Evolutionary conservation across 2,888 invertebrate species (phyloP).

Genomic region (Ganaspis brasiliensis): DNA sequence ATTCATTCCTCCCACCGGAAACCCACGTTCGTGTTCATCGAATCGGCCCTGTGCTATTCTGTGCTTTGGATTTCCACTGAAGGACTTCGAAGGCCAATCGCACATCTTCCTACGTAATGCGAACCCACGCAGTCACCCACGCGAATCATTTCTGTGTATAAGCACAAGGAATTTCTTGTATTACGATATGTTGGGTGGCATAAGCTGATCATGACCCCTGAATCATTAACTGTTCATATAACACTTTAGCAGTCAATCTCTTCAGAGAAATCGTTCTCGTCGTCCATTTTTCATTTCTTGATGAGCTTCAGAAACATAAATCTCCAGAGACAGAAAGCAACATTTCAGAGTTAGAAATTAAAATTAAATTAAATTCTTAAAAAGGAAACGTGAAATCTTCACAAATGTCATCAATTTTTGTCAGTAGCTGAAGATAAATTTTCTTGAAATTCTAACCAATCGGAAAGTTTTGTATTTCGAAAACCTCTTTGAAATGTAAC

Average conservation of each 20-base stretch:
- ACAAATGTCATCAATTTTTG: no score
- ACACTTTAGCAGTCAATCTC: constrained; percentile 14
- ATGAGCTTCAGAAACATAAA: background rate
- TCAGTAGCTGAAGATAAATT: no score
- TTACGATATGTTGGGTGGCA: constrained; percentile 20
- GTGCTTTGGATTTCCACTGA: constrained; percentile 64
- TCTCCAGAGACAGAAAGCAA: background rate
- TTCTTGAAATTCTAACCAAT: no score
- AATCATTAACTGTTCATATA: constrained; percentile 17
- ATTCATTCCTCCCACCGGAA: constrained; percentile 68
- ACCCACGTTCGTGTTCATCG: constrained; percentile 61
- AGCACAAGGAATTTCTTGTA: constrained; percentile 28
- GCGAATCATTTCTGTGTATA: constrained; percentile 44
- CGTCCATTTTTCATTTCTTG: background rate
- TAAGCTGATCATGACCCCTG: constrained; percentile 31
- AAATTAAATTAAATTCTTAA: background rate
- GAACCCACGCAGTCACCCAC: constrained; percentile 68
- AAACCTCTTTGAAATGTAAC: no score
- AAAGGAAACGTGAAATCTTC: no score
- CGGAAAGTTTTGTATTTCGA: no score
- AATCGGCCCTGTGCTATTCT: constrained; percentile 57
- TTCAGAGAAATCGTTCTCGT: background rate
- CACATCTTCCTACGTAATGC: constrained; percentile 43
- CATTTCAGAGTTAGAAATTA: background rate
- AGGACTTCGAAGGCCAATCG: constrained; percentile 72